Conservation (phyloP, 2,888 invertebrate species). For the Leucozona laternaria region DNA sequence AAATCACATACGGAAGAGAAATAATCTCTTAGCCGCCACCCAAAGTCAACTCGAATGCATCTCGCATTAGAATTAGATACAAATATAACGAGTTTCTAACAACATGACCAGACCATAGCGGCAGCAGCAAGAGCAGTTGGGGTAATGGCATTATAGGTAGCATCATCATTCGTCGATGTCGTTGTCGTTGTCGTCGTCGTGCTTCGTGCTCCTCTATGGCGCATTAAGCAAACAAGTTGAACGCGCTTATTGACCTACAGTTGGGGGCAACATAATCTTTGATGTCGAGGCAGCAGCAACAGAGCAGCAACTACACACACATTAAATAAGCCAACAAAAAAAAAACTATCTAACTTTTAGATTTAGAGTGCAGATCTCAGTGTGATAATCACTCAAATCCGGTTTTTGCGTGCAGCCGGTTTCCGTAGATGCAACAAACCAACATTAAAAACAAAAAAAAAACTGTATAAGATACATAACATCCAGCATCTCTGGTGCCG, state of each 20-base stretch:
- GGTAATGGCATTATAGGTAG: conserved; percentile 54
- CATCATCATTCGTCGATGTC: conserved; percentile 31
- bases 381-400: conserved; percentile 68
- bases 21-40: conserved; percentile 46
- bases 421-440: conserved; percentile 25
- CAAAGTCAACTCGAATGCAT: conserved; percentile 68
- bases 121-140: conserved; percentile 12
- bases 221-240: conserved; percentile 70
- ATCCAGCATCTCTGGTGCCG: conserved; percentile 15
- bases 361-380: conserved; percentile 70
- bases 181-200: background rate
- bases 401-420: conserved; percentile 62
- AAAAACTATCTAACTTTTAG: conserved; percentile 57
- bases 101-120: conserved; percentile 18
- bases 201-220: conserved; percentile 34
- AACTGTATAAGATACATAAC: conserved; percentile 6
- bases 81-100: conserved; percentile 60
- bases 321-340: conserved; percentile 6
- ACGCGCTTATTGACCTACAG: conserved; percentile 76
- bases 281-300: conserved; percentile 60
- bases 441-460: conserved; percentile 5
- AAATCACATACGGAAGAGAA: conserved; percentile 68
- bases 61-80: conserved; percentile 63
- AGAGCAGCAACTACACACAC: background rate
- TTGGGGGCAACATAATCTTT: conserved; percentile 75